Base-by-base conservation (phyloP, 2,888 invertebrate species). In the Drosophila falleni region DNA sequence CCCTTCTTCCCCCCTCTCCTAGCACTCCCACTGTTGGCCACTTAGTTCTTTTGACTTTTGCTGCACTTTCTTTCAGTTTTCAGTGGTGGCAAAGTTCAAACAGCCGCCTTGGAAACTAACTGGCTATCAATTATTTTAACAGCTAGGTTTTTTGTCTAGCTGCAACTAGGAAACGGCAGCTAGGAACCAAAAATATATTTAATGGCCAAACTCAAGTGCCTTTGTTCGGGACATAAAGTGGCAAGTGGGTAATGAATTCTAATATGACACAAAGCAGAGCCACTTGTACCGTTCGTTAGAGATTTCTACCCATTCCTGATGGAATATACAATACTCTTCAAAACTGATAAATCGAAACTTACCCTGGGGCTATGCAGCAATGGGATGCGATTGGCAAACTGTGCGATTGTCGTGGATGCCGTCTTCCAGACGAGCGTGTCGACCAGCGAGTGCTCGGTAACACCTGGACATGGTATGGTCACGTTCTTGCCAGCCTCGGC, bases 401-500 rank as follows among this genome's bases (percentile, higher is more conserved):
- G 92, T 55, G 93, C 93, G 87, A 93, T 93, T 75, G 92, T 92
- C 74, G 92, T 91, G 62, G 92, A 90, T 58, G 91, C 74, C 59
- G 93, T 93, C 86, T 92, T 93, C 95, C 95, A 95, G 90, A 95
- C 95, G 81, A 95, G 92, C 80, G 94, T 94, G 89, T 94, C 93
- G 81, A 95, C 94, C 83, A 95, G 91, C 41, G 95, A 95, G 81
- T 94, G 94, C 91, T 95, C 95, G 83, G 94, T 95, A 71, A 95
- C 95, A 42, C 95, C 95, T 37, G 95, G 95, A 92, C 95, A 95
- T 66, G 94, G 93, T 81, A 95, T 92, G 69, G 95, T 95, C 77
- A 95, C 94, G 92, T 95, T 95, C 83, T 94, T 94, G 60, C 95
- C 95, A 47, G 95, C 95, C 89, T 95, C 94, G 60, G 94, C 94